Conservation (phyloP, 2,888 invertebrate genomes). For the Baronia brevicornis region DNA sequence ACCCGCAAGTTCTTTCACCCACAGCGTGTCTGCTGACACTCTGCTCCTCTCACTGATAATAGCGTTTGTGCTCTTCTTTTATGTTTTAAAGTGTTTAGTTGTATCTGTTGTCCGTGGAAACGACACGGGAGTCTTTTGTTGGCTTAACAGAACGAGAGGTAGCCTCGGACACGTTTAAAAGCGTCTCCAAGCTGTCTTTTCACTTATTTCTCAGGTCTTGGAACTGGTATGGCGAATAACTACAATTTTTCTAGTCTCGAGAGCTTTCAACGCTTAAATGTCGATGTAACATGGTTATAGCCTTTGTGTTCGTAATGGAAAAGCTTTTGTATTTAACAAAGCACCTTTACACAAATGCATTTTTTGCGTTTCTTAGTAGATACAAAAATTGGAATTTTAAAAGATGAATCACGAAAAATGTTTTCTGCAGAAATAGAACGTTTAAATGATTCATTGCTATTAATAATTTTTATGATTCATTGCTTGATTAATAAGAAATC, state of each 20-base stretch:
- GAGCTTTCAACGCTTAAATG: conserved; percentile 26
- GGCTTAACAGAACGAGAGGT: conserved; percentile 41
- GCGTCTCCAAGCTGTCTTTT: conserved; percentile 49
- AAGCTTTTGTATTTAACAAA: conserved; percentile 12
- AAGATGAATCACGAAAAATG: too few species aligned
- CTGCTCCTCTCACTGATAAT: conserved; percentile 65
- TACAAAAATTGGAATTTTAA: too few species aligned
- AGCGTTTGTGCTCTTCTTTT: conserved; percentile 63
- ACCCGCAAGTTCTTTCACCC: conserved; percentile 54
- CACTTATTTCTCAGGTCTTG: conserved; percentile 40
- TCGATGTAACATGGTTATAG: conserved; percentile 17
- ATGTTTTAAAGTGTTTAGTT: conserved; percentile 69
- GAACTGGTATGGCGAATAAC: conserved; percentile 26
- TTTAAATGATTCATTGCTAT: too few species aligned
- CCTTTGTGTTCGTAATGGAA: conserved; percentile 17
- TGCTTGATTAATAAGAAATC: too few species aligned
- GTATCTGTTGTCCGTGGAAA: conserved; percentile 61
- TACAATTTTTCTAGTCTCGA: conserved; percentile 29
- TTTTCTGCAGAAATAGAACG: too few species aligned
- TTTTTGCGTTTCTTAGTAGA: too few species aligned
- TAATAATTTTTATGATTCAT: too few species aligned
- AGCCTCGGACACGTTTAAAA: conserved; percentile 50
- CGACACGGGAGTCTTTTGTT: conserved; percentile 62
- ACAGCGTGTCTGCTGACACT: conserved; percentile 59
- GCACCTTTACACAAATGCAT: too few species aligned